A percentile compares a stretch with the other conserved stretches of the same genome.
Evolutionary conservation across 2,888 invertebrate species (phyloP).

Genomic region (Prenolepis imparis): DNA sequence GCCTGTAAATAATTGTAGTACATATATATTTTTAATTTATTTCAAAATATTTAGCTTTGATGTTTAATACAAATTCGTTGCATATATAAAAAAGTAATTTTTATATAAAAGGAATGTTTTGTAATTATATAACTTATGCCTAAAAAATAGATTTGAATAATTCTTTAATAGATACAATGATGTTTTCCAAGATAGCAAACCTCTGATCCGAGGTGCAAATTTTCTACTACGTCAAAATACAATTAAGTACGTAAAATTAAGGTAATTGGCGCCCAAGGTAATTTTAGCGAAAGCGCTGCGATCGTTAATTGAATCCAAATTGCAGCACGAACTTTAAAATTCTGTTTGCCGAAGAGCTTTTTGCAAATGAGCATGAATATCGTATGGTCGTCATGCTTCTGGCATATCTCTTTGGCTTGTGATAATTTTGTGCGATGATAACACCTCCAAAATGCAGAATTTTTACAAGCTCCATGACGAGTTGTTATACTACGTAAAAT

Average conservation of each 20-base stretch:
- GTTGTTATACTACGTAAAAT: constrained; percentile 14
- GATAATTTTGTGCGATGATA: constrained; percentile 45
- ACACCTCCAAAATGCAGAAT: constrained; percentile 40
- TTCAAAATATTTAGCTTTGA: neutral
- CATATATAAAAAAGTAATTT: neutral
- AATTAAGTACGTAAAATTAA: constrained; percentile 50
- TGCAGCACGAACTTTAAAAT: constrained; percentile 50
- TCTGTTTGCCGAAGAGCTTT: constrained; percentile 51
- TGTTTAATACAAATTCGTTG: no score
- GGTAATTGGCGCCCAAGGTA: constrained; percentile 44
- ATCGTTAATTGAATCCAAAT: constrained; percentile 58
- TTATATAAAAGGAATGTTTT: neutral
- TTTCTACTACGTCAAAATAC: constrained; percentile 37
- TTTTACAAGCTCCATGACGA: constrained; percentile 23
- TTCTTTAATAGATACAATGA: constrained; percentile 2
- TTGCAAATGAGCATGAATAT: constrained; percentile 57
- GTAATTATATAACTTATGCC: neutral
- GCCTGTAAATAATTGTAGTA: no score
- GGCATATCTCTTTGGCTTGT: constrained; percentile 46
- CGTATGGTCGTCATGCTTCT: constrained; percentile 41
- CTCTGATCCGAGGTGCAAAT: constrained; percentile 34
- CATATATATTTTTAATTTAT: neutral
- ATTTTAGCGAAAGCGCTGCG: constrained; percentile 44
- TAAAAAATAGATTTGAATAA: neutral
- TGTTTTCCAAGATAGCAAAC: constrained; percentile 9